Base-by-base conservation (phyloP, 1,140 invertebrate genomes). In the Aphaenogaster rudis region DNA sequence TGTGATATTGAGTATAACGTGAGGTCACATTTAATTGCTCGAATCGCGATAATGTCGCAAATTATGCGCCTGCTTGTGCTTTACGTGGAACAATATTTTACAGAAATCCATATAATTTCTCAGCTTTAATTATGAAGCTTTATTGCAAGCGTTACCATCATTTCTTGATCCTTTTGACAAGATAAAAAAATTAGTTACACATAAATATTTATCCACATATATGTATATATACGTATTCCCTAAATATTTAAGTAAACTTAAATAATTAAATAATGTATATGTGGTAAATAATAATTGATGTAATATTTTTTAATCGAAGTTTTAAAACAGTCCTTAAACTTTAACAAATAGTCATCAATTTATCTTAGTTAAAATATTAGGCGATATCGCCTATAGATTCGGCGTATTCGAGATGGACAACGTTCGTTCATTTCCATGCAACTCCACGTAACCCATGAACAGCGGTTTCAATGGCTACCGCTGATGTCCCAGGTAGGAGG, bases 351-450 rank as follows among this genome's bases (percentile, higher is more conserved):
- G 36, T 15, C 6, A 42, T 57, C 28, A 7, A 28, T 67, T 48
- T 42, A 54, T 63, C 11, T 61, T 59, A n/a, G 15, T 48, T 39
- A 36, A 71, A 42, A 36, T 76, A 21, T 84, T 36, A 50, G 3
- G 5, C 48, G 15, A 76, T 48, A 33, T 50, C 33, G n/a, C n/a
- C 39, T 39, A 8, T 33, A 50, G 17, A 67, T 72, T 71, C 36
- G 36, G 39, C 45, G 7, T 50, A 50, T 69, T 72, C 48, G 39
- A 63, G 11, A 4, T 52, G 64, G 4, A 48, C 28, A 15, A 42
- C 36, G 50, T 66, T 77, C 66, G 86, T 89, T 91, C 88, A 90
- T 90, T 84, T 91, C 63, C 87, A 92, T 90, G 81, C 77, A 52
- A 64, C 86, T 21, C 67, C 77, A 87, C 89, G 88, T 92, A 85